Percentiles rank a stretch among this genome's conserved stretches.
These are phyloP conservation scores for Falcaria lacertinaria DNA, from an alignment of 2,888 invertebrate species.

Conservation along the genomic window DNA sequence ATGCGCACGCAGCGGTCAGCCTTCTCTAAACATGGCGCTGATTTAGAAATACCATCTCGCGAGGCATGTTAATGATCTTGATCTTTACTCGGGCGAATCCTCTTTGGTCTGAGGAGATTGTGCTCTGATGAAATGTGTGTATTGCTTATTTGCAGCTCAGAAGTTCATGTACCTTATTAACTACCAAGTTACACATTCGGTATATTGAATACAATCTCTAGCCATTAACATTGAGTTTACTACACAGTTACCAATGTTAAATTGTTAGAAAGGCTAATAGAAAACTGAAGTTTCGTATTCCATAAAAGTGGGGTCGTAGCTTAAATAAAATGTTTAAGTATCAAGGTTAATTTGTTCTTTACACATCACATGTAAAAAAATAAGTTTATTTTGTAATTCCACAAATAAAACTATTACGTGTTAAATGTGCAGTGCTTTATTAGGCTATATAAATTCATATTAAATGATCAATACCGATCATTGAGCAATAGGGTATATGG, in stretches of 20 bases:
- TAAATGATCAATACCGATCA: too few species aligned
- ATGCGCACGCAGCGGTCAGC: slow-evolving; percentile 58
- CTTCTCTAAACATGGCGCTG: slow-evolving; percentile 36
- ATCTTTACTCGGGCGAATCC: slow-evolving; percentile 30
- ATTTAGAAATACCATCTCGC: slow-evolving; percentile 24
- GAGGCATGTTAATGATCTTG: slow-evolving; percentile 39
- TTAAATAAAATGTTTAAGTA: too few species aligned
- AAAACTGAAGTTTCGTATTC: too few species aligned
- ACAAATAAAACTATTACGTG: too few species aligned
- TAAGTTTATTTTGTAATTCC: too few species aligned
- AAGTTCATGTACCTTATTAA: background rate
- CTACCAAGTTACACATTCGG: background rate
- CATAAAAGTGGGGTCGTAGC: too few species aligned
- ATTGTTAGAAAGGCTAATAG: too few species aligned
- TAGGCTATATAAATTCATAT: too few species aligned
- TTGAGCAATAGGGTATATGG: too few species aligned
- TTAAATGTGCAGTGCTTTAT: too few species aligned
- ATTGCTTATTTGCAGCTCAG: background rate
- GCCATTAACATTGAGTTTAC: background rate
- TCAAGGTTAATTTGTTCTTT: too few species aligned
- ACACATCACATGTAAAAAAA: too few species aligned
- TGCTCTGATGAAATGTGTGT: background rate
- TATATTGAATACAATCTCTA: background rate
- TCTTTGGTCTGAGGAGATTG: slow-evolving; percentile 14
- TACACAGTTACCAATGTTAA: background rate